Evolutionary conservation across 92 coral and sea anemone species (phyloP), one percentile per base, ranked within the genome.

Genomic region (Umimayanthus kanabou): DNA sequence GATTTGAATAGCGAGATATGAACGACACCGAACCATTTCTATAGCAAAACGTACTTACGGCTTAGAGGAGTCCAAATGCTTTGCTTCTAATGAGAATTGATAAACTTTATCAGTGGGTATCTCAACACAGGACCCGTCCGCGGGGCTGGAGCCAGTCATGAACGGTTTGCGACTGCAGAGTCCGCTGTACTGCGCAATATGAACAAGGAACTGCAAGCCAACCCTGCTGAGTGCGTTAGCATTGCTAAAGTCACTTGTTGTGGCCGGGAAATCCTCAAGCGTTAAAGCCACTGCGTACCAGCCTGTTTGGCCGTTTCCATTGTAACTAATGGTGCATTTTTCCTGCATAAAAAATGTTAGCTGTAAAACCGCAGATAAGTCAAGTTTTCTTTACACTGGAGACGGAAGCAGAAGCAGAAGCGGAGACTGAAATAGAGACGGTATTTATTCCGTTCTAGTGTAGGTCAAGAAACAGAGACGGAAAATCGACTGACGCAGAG

Each of bases 171-270:
- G 72, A 42, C 65, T 85, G 80, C 91, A 89, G 0, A 69, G 85
- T 25, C 89, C 89, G 47, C 78, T 67, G 87, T 64, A 67, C 39
- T 87, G 33, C 25, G 85, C 55, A 79, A 90, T 87, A 14, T 88
- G 74, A 26, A 90, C 88, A 47, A 90, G 88, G 53, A 90, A 90
- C 91, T 88, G 93, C 73, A 90, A 87, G 42, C 91, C 85, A 39
- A 81, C 85, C 20, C 39, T 65, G 37, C 85, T 81, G 16, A 81
- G 53, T 20, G 50, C 75, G 3, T 75, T 9, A 37, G 85, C 13
- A 6, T 22, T 64, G 9, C 5, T 37, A 37, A 81, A 81, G 75
- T 65, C 22, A 4, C 26, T 39, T 64, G 74, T 81, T 13, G 55
- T 39, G 14, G 55, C 8, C 57, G 73, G 74, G 74, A 81, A 81